These are phyloP conservation scores for Laspeyria flexula DNA, from an alignment of 2,888 invertebrate genomes.

Conservation along the genomic window DNA sequence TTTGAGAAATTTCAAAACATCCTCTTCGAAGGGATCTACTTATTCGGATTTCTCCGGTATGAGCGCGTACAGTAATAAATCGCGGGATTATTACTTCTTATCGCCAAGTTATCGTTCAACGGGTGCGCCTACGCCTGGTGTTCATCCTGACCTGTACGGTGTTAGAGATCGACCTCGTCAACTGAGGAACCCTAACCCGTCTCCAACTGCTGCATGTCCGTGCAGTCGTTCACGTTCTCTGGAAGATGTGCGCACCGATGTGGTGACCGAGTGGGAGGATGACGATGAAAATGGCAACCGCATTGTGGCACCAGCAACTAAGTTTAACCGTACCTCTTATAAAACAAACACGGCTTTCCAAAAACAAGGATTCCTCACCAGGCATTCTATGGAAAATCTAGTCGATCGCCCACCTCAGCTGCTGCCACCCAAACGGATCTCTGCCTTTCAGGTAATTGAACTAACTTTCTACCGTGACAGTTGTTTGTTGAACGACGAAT, in stretches of 20 bases:
- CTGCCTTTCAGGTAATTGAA: constrained; percentile 84
- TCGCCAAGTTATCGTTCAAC: constrained; percentile 90
- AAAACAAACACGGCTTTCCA: constrained; percentile 68
- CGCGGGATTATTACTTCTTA: constrained; percentile 87
- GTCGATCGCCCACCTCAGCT: constrained; percentile 83
- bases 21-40: constrained; percentile 76
- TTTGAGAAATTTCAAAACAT: constrained; percentile 79
- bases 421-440: constrained; percentile 81
- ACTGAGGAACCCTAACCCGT: constrained; percentile 71
- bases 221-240: constrained; percentile 89
- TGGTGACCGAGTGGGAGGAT: constrained; percentile 88
- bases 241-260: constrained; percentile 90
- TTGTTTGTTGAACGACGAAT: constrained; percentile 59
- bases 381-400: constrained; percentile 91
- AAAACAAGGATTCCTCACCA: constrained; percentile 82
- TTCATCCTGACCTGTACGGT: constrained; percentile 67
- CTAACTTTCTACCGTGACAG: constrained; percentile 69
- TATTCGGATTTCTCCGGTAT: constrained; percentile 83
- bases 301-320: constrained; percentile 80
- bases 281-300: constrained; percentile 88
- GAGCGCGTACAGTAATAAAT: constrained; percentile 81
- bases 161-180: constrained; percentile 74
- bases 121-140: constrained; percentile 84
- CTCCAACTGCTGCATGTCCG: constrained; percentile 82
- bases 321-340: constrained; percentile 76